These are phyloP conservation scores for Andricus quercusramuli DNA, from an alignment of 2,888 invertebrate genomes.

Conservation along the genomic window DNA sequence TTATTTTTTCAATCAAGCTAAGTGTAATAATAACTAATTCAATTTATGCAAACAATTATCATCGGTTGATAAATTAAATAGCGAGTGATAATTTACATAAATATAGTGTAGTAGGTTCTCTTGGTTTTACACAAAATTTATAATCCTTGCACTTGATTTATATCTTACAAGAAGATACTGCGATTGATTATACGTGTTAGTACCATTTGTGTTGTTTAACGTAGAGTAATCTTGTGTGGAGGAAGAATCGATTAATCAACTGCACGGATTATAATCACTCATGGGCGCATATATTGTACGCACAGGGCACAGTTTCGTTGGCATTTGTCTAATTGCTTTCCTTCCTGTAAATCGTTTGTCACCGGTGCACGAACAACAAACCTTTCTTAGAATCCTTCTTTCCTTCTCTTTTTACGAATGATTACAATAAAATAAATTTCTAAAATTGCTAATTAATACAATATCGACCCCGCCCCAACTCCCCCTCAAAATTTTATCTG, in stretches of 20 bases:
- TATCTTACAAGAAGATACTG: too few relatives aligned
- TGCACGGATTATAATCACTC: constrained; percentile 46
- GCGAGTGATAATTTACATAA: too few relatives aligned
- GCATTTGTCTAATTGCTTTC: constrained; percentile 58
- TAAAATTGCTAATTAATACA: neutral
- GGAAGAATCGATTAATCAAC: constrained; percentile 44
- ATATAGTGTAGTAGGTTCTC: too few relatives aligned
- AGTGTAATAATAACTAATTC: too few relatives aligned
- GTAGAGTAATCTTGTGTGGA: constrained; percentile 20
- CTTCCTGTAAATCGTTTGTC: constrained; percentile 60
- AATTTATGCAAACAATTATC: too few relatives aligned
- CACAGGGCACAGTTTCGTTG: constrained; percentile 28
- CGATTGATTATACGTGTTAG: too few relatives aligned
- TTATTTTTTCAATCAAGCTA: too few relatives aligned
- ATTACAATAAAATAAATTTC: neutral
- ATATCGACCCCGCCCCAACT: too few relatives aligned
- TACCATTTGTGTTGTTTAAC: neutral
- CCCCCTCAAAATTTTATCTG: too few relatives aligned
- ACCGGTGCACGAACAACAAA: constrained; percentile 47
- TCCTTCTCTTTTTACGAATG: neutral
- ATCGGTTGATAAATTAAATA: too few relatives aligned
- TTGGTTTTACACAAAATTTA: too few relatives aligned
- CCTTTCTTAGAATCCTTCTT: neutral
- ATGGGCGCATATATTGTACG: constrained; percentile 26
- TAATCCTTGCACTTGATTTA: too few relatives aligned